phyloP scores from a whole-genome alignment of 2,797 vertebrate species.

The Arrhamphus sclerolepis region DNA sequence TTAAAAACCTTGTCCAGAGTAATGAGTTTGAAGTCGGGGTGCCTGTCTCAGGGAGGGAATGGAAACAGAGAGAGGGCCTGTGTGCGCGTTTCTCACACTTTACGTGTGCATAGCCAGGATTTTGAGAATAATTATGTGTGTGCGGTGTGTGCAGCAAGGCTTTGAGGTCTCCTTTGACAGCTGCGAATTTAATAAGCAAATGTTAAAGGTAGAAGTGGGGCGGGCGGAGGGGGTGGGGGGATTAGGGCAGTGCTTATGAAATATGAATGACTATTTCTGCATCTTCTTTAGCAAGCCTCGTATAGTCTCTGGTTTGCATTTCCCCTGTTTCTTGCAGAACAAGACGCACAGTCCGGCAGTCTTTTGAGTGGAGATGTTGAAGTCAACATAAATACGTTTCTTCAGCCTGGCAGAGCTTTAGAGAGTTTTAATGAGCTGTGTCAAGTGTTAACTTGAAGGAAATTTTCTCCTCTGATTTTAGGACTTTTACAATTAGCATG shows the following conservation, averaged over 20 bases:
- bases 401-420: constrained; percentile 42
- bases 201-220: constrained; percentile 60
- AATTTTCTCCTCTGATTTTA: constrained; percentile 30
- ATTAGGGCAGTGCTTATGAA: constrained; percentile 69
- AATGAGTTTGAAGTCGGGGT: constrained; percentile 71
- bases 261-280: constrained; percentile 80
- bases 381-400: constrained; percentile 39
- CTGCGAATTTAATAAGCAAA: constrained; percentile 76
- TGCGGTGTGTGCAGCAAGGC: constrained; percentile 35
- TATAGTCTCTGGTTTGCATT: constrained; percentile 67
- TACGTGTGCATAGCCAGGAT: constrained; percentile 35
- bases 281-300: constrained; percentile 63
- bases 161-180: constrained; percentile 76
- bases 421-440: constrained; percentile 48
- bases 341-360: constrained; percentile 56
- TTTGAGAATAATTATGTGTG: constrained; percentile 55
- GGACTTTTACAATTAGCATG: constrained; percentile 38
- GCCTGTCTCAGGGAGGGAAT: constrained; percentile 54
- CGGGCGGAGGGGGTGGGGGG: constrained; percentile 17
- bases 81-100: constrained; percentile 7
- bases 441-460: constrained; percentile 38
- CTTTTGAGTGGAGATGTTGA: constrained; percentile 37
- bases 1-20: constrained; percentile 74
- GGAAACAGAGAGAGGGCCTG: constrained; percentile 15
- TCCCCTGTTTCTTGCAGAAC: constrained; percentile 38